Evolutionary conservation across 2,113 vertebrate species (phyloP).

Genomic region (Myxocyprinus asiaticus): DNA sequence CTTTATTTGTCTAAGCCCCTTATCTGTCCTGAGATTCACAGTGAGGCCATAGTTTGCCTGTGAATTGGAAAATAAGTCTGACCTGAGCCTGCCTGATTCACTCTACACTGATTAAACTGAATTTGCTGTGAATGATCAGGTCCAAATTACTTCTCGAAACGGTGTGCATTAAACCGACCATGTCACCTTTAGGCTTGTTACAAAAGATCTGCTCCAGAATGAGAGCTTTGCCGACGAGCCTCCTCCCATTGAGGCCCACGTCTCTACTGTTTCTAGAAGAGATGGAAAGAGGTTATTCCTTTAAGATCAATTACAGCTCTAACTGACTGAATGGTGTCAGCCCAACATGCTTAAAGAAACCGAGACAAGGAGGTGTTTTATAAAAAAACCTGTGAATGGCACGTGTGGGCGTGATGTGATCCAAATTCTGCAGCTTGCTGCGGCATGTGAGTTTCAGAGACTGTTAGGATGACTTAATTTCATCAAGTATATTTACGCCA

Average conservation of each 20-base stretch:
- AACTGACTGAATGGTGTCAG: slow-evolving; percentile 60
- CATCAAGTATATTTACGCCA: neutral
- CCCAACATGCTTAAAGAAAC: slow-evolving; percentile 38
- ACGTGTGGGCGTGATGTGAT: slow-evolving; percentile 22
- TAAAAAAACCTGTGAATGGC: slow-evolving; percentile 33
- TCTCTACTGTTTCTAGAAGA: slow-evolving; percentile 54
- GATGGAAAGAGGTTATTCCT: slow-evolving; percentile 68
- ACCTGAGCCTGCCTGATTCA: slow-evolving; percentile 29
- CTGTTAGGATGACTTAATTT: slow-evolving; percentile 9
- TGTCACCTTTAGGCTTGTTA: slow-evolving; percentile 72
- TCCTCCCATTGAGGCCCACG: slow-evolving; percentile 55
- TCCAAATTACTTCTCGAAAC: slow-evolving; percentile 71
- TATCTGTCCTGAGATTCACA: slow-evolving; percentile 18
- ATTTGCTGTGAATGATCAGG: slow-evolving; percentile 66
- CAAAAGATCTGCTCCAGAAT: slow-evolving; percentile 68
- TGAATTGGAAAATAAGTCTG: slow-evolving; percentile 32
- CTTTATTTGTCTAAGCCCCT: slow-evolving; percentile 25
- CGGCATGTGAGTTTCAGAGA: slow-evolving; percentile 18
- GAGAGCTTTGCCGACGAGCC: slow-evolving; percentile 46
- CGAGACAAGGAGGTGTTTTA: slow-evolving; percentile 39
- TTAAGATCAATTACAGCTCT: slow-evolving; percentile 66
- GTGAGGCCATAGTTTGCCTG: slow-evolving; percentile 24
- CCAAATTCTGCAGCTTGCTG: slow-evolving; percentile 8
- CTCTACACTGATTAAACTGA: slow-evolving; percentile 61
- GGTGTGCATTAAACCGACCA: slow-evolving; percentile 70